phyloP scores from a whole-genome alignment of 53 echinoderm and acorn worm genomes.

The Echinarachnius parma region DNA sequence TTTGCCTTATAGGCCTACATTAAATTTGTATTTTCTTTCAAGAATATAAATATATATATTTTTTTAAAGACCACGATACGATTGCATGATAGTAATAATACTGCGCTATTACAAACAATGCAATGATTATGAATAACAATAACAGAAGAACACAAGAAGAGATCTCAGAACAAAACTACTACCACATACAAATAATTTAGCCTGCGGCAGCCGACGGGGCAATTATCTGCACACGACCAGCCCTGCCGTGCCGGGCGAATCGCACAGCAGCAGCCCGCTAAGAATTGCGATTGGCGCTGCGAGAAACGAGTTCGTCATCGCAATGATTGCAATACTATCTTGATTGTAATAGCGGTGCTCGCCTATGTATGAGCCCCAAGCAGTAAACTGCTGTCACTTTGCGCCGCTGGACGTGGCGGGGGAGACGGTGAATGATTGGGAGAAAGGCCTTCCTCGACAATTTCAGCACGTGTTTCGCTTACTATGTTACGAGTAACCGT shows the following conservation, averaged over 20 bases:
- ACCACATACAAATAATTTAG: neutral
- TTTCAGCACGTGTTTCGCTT: conserved; percentile 3
- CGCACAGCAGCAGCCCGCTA: conserved; percentile 42
- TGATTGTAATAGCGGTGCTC: neutral
- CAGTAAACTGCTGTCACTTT: conserved; percentile 5
- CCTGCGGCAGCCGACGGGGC: conserved; percentile 17
- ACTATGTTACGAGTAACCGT: too few relatives aligned
- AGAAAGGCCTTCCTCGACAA: neutral
- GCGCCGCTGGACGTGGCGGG: neutral
- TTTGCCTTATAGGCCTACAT: too few relatives aligned
- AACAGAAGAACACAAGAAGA: too few relatives aligned
- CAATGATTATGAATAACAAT: too few relatives aligned
- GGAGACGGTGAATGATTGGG: neutral
- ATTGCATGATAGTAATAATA: too few relatives aligned
- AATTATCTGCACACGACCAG: conserved; percentile 26
- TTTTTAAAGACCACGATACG: too few relatives aligned
- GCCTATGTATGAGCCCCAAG: neutral
- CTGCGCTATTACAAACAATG: too few relatives aligned
- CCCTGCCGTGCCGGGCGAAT: conserved; percentile 37
- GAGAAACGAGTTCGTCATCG: neutral
- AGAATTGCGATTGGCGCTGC: conserved; percentile 21
- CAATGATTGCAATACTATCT: too few relatives aligned
- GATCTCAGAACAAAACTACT: neutral
- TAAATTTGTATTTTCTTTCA: too few relatives aligned
- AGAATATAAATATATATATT: too few relatives aligned